Conservation (phyloP, 2,797 vertebrate species). For the Cuculus canorus region DNA sequence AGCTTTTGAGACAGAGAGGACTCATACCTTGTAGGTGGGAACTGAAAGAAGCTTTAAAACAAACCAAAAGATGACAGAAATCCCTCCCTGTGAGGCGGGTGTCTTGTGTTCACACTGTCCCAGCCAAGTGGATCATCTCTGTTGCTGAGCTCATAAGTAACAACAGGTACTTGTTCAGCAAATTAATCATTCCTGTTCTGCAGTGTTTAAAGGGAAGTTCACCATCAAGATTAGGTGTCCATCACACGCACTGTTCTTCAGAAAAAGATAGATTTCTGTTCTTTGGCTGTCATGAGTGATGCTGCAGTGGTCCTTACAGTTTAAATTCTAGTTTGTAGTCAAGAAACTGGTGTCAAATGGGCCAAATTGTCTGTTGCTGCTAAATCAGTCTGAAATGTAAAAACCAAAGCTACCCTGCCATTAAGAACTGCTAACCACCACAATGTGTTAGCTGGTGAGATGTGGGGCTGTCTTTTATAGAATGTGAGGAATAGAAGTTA, state of each 20-base stretch:
- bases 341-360: neutral
- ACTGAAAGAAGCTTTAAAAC: neutral
- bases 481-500: neutral
- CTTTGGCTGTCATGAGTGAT: neutral
- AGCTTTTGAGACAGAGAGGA: neutral
- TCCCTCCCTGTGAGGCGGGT: neutral
- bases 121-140: neutral
- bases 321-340: neutral
- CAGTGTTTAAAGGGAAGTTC: neutral
- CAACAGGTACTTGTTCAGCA: neutral
- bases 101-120: rapidly evolving
- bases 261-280: neutral
- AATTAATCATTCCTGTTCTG: neutral
- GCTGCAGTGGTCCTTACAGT: neutral
- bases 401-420: neutral
- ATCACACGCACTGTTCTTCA: neutral
- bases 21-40: no score
- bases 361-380: neutral
- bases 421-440: neutral
- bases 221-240: neutral
- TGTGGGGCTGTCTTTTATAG: neutral
- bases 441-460: neutral
- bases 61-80: neutral
- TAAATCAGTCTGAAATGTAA: neutral
- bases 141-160: neutral